phyloP scores from a whole-genome alignment of 1,140 invertebrate genomes.

The Dolichoris vasculosae region DNA sequence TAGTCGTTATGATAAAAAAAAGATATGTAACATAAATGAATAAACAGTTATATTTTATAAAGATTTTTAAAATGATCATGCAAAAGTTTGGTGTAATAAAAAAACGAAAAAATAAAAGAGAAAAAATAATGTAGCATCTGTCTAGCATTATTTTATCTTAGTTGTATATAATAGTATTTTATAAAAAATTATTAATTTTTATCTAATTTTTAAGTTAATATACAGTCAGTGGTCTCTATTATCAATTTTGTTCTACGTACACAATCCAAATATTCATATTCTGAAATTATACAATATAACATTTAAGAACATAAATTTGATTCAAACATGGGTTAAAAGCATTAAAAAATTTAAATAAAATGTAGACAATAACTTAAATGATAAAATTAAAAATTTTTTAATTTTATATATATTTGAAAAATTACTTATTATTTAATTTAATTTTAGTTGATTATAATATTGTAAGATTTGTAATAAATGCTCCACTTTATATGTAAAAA shows the following conservation, averaged over 20 bases:
- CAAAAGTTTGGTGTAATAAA: slow-evolving; percentile 59
- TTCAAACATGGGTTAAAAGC: slow-evolving; percentile 14
- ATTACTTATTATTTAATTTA: slow-evolving; percentile 34
- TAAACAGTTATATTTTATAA: slow-evolving; percentile 55
- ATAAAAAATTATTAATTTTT: slow-evolving; percentile 68
- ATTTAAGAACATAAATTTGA: slow-evolving; percentile 32
- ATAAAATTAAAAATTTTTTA: too few species aligned
- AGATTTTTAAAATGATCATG: slow-evolving; percentile 56
- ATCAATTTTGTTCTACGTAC: slow-evolving; percentile 54
- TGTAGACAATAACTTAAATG: slow-evolving; percentile 34
- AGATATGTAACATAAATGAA: slow-evolving; percentile 26
- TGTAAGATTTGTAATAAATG: slow-evolving; percentile 26
- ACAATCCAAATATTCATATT: slow-evolving; percentile 47
- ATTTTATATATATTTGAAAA: slow-evolving; percentile 35
- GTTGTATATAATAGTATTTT: slow-evolving; percentile 72
- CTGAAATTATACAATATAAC: slow-evolving; percentile 37
- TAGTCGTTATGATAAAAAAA: neutral
- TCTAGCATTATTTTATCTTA: slow-evolving; percentile 63
- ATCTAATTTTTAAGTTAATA: slow-evolving; percentile 69
- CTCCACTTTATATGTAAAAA: slow-evolving; percentile 34
- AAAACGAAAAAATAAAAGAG: too few species aligned
- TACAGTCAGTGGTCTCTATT: slow-evolving; percentile 69
- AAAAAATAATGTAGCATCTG: slow-evolving; percentile 55
- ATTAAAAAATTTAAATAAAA: slow-evolving; percentile 26
- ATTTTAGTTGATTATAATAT: slow-evolving; percentile 16